phyloP scores from a whole-genome alignment of 1,140 invertebrate species.

The Luehdorfia chinensis region DNA sequence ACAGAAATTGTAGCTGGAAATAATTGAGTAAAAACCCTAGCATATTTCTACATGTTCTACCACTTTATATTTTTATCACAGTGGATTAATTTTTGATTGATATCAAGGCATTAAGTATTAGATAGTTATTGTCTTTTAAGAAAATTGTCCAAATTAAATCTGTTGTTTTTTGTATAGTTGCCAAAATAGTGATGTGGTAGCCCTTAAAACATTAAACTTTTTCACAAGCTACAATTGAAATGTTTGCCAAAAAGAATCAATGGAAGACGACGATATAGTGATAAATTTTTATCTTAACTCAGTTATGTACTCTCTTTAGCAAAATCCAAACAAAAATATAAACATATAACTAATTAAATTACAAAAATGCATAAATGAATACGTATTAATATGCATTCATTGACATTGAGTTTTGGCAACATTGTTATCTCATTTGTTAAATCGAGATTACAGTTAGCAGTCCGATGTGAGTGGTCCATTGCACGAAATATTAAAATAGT shows the following conservation, averaged over 20 bases:
- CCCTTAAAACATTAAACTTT: slow-evolving; percentile 24
- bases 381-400: slow-evolving; percentile 32
- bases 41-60: slow-evolving; percentile 68
- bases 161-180: slow-evolving; percentile 21
- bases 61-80: slow-evolving; percentile 73
- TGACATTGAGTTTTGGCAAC: slow-evolving; percentile 53
- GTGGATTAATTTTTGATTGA: slow-evolving; percentile 59
- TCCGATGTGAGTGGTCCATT: slow-evolving; percentile 49
- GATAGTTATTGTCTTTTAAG: slow-evolving; percentile 59
- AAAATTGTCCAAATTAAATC: slow-evolving; percentile 1
- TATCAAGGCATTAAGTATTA: slow-evolving; percentile 60
- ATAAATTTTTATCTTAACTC: slow-evolving; percentile 21
- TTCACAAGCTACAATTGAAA: slow-evolving; percentile 67
- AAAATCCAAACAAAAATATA: slow-evolving; percentile 44
- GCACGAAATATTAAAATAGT: slow-evolving; percentile 68
- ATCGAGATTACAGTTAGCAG: slow-evolving; percentile 40
- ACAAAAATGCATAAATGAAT: slow-evolving; percentile 65
- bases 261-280: slow-evolving; percentile 63
- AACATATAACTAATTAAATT: slow-evolving; percentile 63
- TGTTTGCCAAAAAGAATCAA: slow-evolving; percentile 64
- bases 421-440: slow-evolving; percentile 33
- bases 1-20: slow-evolving; percentile 79
- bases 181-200: slow-evolving; percentile 45
- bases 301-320: slow-evolving; percentile 46
- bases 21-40: slow-evolving; percentile 71